These are phyloP conservation scores for Drosophila rufa DNA, from an alignment of 1,140 invertebrate genomes.

Conservation along the genomic window DNA sequence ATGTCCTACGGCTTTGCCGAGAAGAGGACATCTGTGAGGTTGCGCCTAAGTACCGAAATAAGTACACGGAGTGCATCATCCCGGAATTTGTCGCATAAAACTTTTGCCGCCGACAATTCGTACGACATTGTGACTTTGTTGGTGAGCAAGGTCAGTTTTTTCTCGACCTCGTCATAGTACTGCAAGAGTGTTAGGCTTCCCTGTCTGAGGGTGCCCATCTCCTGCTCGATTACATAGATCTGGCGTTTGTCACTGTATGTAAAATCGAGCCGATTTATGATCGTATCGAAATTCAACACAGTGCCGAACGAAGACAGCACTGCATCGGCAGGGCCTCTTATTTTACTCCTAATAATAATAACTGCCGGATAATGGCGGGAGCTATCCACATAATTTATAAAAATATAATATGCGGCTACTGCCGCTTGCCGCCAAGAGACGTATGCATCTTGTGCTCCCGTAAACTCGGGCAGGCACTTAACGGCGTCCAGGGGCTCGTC, in stretches of 20 bases:
- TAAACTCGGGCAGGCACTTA: no score
- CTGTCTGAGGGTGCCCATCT: conserved; percentile 24
- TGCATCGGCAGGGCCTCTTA: conserved; percentile 22
- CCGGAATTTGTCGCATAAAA: conserved; percentile 30
- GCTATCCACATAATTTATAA: no score
- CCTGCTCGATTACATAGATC: no score
- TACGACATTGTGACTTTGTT: conserved; percentile 44
- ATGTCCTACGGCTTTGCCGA: no score
- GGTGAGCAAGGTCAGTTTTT: conserved; percentile 37
- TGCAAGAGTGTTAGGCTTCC: conserved; percentile 7
- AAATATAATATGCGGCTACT: no score
- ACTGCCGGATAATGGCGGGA: no score
- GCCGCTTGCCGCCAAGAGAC: no score
- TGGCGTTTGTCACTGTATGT: conserved; percentile 32
- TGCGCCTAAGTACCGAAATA: no score
- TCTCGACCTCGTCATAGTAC: conserved; percentile 35
- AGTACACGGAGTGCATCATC: conserved; percentile 11
- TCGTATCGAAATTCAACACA: conserved; percentile 45
- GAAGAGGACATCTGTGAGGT: no score
- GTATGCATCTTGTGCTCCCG: no score
- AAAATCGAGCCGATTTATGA: conserved; percentile 37
- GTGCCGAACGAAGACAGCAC: conserved; percentile 38
- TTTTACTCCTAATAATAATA: conserved; percentile 38
- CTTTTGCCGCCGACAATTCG: conserved; percentile 4
- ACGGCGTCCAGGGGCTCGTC: no score